Evolutionary conservation across 2,888 invertebrate species (phyloP).

Genomic region (Latrodectus elegans): DNA sequence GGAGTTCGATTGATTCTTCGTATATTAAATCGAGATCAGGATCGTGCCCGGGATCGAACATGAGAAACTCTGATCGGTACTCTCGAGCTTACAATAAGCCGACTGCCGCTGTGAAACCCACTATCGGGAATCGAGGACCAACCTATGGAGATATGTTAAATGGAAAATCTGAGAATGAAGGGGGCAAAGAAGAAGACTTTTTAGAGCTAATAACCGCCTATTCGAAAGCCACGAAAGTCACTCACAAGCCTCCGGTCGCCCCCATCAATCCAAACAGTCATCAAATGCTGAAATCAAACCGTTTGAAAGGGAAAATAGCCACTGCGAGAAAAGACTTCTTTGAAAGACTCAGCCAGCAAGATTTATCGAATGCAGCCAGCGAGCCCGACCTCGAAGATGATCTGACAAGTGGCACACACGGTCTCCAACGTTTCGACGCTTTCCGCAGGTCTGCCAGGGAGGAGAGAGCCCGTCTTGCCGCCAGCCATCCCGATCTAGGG

Average conservation of each 20-base stretch:
- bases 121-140: conserved; percentile 13
- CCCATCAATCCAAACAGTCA: background rate
- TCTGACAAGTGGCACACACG: background rate
- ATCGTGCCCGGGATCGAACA: conserved; percentile 46
- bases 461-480: conserved; percentile 66
- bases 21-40: conserved; percentile 29
- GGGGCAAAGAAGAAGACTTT: conserved; percentile 15
- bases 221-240: conserved; percentile 35
- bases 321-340: conserved; percentile 63
- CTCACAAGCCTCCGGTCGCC: conserved; percentile 62
- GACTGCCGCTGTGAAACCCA: conserved; percentile 55
- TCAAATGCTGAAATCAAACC: conserved; percentile 12
- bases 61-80: conserved; percentile 21
- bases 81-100: conserved; percentile 47
- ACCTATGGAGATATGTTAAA: background rate
- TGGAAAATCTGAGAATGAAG: background rate
- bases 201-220: conserved; percentile 67
- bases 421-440: conserved; percentile 51
- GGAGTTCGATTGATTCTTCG: background rate
- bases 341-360: conserved; percentile 41
- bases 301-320: conserved; percentile 57
- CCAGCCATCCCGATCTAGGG: conserved; percentile 70
- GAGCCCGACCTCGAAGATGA: background rate
- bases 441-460: conserved; percentile 65
- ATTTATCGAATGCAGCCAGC: conserved; percentile 3